These are phyloP conservation scores for Gracilinanus agilis DNA, from an alignment of 2,113 vertebrate species.

Conservation along the genomic window DNA sequence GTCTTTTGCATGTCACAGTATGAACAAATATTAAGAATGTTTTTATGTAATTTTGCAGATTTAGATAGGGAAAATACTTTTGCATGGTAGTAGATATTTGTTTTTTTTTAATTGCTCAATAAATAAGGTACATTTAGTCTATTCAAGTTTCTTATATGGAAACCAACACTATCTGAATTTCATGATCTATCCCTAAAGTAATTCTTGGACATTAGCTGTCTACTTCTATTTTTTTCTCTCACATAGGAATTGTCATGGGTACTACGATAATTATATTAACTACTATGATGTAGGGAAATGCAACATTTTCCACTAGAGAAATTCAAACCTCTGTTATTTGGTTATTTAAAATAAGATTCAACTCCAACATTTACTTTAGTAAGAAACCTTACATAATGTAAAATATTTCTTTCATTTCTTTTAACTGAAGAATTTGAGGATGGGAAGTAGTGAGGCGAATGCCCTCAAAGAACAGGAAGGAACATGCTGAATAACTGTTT, in stretches of 20 bases:
- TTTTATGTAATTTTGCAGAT: not conserved
- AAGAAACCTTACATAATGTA: not conserved
- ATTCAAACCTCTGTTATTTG: not conserved
- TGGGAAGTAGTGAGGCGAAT: not conserved
- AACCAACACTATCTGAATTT: not conserved
- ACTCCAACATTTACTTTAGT: not conserved
- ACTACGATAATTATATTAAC: conserved; percentile 4
- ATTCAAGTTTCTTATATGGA: not conserved
- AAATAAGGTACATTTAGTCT: conserved; percentile 20
- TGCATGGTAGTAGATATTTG: not conserved
- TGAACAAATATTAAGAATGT: not conserved
- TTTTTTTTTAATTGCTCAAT: not conserved
- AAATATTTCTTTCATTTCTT: not conserved
- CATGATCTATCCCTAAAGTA: not conserved
- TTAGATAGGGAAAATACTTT: not conserved
- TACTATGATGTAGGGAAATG: conserved; percentile 7
- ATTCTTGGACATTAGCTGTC: not conserved
- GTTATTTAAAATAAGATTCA: conserved; percentile 17
- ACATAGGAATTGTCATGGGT: not conserved
- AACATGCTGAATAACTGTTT: not conserved
- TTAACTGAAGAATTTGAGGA: not conserved
- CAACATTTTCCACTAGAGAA: conserved; percentile 8
- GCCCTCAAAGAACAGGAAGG: not conserved
- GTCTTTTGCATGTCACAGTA: conserved; percentile 23
- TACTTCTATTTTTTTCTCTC: not conserved